Evolutionary conservation across 2,888 invertebrate genomes (phyloP), one percentile per base, ranked within the genome.

Genomic region (Sarcophaga subvicina): DNA sequence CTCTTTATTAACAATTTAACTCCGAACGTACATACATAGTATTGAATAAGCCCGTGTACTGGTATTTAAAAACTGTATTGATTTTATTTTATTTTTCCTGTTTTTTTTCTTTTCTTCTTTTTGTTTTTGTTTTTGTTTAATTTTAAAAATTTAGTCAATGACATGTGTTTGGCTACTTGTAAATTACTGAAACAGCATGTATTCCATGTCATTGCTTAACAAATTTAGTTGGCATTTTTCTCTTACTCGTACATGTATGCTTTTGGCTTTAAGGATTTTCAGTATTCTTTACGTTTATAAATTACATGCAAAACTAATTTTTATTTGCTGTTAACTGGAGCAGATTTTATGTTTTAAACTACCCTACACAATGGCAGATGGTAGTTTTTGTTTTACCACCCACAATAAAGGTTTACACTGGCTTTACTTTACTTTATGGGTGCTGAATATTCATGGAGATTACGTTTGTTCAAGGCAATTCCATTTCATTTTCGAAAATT

Each of bases 161-260:
- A 83, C 86, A 86, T 86, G 86, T 86, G 86, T 83, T 83, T 83
- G 86, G 86, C 86, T 86, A 86, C 86, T 86, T 86, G 86, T 83
- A 86, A 86, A 80, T 86, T 86, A 83, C 83, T 64, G 60, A 80
- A 83, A 80, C 86, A 86, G 86, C 86, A 83, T 86, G 86, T 83
- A 83, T 80, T 83, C 86, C 73, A 77, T 60, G 83, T 83, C 83
- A 86, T 12, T 64, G 77, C 37, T 77, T 69, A 14, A 86, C 86
- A 86, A 83, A 83, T 83, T 83, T 83, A 77, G 80, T 86, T 83
- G 62, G 80, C 82, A 80, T 83, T 77, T 83, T 60, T 37, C 37
- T 37, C 37, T 37, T 37, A 37, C 37, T 37, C 37, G 2, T 69
- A 37, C 72, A 80, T 77, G 73, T 69, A 6, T 63, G 62, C 10